Base-by-base conservation (phyloP, 2,797 vertebrate species). In the Emydoidea blandingii region DNA sequence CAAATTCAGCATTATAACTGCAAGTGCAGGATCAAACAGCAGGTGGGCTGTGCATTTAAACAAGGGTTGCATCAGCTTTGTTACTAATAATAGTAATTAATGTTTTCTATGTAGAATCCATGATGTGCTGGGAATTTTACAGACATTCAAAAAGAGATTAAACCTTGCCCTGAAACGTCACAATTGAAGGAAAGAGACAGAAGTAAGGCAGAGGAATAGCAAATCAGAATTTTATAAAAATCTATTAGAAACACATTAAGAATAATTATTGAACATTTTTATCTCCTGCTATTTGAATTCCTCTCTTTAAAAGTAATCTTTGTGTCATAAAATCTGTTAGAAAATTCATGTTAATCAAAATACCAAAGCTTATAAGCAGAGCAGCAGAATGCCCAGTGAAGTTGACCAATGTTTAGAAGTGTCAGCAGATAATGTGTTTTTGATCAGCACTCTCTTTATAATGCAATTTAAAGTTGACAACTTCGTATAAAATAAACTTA, bases 21-120 rank as follows among this genome's bases (percentile, higher is more conserved):
- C 0, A 0, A 86, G 49, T 19, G 87, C 86, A 81, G 25, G 54
- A 0, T 0, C 0, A 0, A 91, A 83, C 44, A 89, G 84, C 31
- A 76, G 81, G 37, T n/a, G 54, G 31, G 29, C 59, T 79, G 37
- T n/a, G 83, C 79, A 56, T 59, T 87, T 89, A 50, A n/a, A 34
- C 34, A 57, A 92, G 14, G 12, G 29, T 78, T 87, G 84, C n/a
- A 37, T 68, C 37, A 41, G 10, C 68, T 72, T 37, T 41, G 21
- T 72, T 72, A 79, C 9, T 68, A 94, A 59, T 47, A 86, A 57
- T 88, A 79, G 14, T 18, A 82, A 80, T 31, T 57, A 34, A 14
- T 91, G 10, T 1, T 1, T 90, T 79, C 34, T 31, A 44, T n/a
- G 15, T 18, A 83, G 56, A 50, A 92, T 34, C 3, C 10, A 85